Conservation (phyloP, 92 coral and sea anemone species). For the Phenganax subtilis region DNA sequence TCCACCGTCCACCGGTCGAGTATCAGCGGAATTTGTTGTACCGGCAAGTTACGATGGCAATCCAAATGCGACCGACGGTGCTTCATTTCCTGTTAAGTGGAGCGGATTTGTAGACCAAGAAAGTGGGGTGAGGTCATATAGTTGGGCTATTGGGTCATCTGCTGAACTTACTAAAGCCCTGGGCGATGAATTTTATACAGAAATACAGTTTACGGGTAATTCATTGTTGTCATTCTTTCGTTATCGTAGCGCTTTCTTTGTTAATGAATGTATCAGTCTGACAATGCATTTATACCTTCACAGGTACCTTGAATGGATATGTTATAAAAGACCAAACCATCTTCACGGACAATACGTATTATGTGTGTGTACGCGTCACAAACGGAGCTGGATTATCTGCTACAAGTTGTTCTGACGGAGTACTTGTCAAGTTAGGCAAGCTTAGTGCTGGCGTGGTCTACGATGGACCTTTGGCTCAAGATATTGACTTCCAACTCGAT, state of each 20-base stretch:
- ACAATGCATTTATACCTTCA: too few relatives aligned
- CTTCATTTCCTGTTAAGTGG: conserved; percentile 76
- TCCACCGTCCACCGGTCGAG: conserved; percentile 63
- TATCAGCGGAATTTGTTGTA: conserved; percentile 63
- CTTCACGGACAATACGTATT: conserved; percentile 61
- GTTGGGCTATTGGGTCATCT: conserved; percentile 73
- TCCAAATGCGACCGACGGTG: conserved; percentile 60
- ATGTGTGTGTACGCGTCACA: conserved; percentile 73
- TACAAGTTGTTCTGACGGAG: conserved; percentile 71
- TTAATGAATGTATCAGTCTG: background rate
- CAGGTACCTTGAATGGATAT: conserved; percentile 67
- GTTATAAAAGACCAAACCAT: conserved; percentile 66
- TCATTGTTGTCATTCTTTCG: background rate
- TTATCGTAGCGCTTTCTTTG: background rate
- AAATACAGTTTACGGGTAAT: conserved; percentile 38
- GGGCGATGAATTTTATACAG: conserved; percentile 46
- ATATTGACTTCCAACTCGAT: conserved; percentile 89
- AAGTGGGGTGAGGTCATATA: conserved; percentile 67
- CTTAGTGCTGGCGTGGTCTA: conserved; percentile 76
- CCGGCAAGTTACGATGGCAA: conserved; percentile 72
- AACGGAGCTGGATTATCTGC: conserved; percentile 85
- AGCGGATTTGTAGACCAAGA: conserved; percentile 76
- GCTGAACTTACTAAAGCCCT: conserved; percentile 24
- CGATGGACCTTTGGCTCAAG: conserved; percentile 69
- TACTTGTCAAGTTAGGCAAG: conserved; percentile 63